Evolutionary conservation across 92 coral and sea anemone genomes (phyloP).

Genomic region (Pocillopora meandrina): DNA sequence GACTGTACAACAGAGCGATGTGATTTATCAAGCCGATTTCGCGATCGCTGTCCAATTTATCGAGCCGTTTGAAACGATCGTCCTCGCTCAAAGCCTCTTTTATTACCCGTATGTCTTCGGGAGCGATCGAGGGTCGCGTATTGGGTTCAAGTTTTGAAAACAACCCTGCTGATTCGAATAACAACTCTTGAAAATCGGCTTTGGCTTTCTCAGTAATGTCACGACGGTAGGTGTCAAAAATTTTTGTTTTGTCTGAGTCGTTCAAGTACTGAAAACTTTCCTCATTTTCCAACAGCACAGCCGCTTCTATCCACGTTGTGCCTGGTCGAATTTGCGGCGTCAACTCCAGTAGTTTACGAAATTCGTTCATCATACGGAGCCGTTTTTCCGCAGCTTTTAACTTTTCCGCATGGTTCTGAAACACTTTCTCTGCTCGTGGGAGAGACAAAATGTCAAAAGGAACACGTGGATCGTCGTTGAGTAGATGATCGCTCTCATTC

Average conservation of each 20-base stretch:
- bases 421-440: constrained; percentile 75
- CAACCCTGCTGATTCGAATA: constrained; percentile 95
- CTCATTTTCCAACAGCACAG: constrained; percentile 82
- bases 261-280: constrained; percentile 92
- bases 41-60: constrained; percentile 82
- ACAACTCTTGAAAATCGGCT: constrained; percentile 92
- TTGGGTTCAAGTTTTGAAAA: constrained; percentile 86
- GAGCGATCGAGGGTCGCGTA: constrained; percentile 79
- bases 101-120: constrained; percentile 83
- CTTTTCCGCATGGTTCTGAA: constrained; percentile 81
- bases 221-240: constrained; percentile 85
- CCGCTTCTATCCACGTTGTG: constrained; percentile 88
- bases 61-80: constrained; percentile 89
- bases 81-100: constrained; percentile 79
- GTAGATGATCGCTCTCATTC: constrained; percentile 95
- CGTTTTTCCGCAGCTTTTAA: constrained; percentile 91
- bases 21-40: constrained; percentile 88
- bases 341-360: constrained; percentile 85
- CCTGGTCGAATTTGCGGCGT: constrained; percentile 99
- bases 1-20: constrained; percentile 94
- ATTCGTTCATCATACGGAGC: constrained; percentile 89
- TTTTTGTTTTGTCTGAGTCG: constrained; percentile 74
- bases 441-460: constrained; percentile 83
- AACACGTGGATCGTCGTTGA: constrained; percentile 76
- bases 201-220: constrained; percentile 91